Base-by-base conservation (phyloP, 2,888 invertebrate genomes). In the Rhagonycha lutea region DNA sequence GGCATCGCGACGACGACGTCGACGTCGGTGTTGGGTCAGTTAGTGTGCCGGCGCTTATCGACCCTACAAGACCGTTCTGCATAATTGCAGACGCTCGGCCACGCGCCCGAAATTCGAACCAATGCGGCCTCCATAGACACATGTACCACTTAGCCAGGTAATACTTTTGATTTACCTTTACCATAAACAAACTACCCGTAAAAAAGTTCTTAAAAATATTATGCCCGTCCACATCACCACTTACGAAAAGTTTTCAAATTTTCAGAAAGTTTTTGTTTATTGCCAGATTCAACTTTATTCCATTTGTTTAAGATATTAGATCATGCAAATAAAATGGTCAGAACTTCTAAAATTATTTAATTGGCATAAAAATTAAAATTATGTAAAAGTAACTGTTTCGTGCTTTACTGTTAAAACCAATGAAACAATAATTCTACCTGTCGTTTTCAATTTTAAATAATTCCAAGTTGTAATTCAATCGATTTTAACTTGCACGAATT, bases 81-180 rank as follows among this genome's bases (percentile, higher is more conserved):
- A 79, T 47, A 47, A 79, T 78, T 80, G 80, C 80, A 79, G 77
- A 81, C 81, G 81, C 79, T 82, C 83, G 84, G 83, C 81, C 81
- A 82, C 85, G 84, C 83, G 85, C 80, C 81, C 80, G 81, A 79
- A 79, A 81, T 82, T 80, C 82, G 84, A 82, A 85, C 86, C 83
- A 86, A 86, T 86, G 86, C 84, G 85, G 86, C 86, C 86, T 80
- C 85, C 86, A 82, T 86, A 86, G 83, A 86, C 86, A 86, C 86
- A 86, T 86, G 86, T 86, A 83, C 85, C 83, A 83, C 80, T 83
- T 82, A 82, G 81, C 77, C 84, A 86, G 86, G 86, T 86, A 84
- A 80, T 84, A 75, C 61, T 77, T 10, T 26, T 14, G 8, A 61
- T 24, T 29, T 68, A 26, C 47, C 68, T 28, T 72, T 14, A 71